A percentile compares a stretch with the other conserved stretches of the same genome.
phyloP scores from a whole-genome alignment of 2,888 invertebrate genomes.

The Rhagonycha fulva region DNA sequence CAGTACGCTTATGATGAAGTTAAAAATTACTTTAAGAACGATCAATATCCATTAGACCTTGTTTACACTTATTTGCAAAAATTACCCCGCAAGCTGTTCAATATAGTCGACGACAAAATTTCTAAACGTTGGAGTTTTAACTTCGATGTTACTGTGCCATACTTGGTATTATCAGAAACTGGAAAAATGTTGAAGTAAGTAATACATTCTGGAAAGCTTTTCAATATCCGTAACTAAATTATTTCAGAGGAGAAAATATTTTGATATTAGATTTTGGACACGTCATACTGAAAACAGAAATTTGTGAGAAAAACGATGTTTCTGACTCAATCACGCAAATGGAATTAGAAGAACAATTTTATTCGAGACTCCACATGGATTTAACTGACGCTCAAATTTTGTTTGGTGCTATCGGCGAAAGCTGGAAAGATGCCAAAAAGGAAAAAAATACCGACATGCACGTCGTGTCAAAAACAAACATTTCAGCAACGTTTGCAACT shows the following conservation, averaged over 20 bases:
- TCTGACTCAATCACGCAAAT: conserved; percentile 79
- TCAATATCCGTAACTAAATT: neutral
- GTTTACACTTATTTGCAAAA: conserved; percentile 13
- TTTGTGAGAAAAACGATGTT: conserved; percentile 69
- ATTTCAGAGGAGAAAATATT: conserved; percentile 67
- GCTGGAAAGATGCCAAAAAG: conserved; percentile 74
- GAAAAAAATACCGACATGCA: conserved; percentile 76
- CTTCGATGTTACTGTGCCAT: conserved; percentile 76
- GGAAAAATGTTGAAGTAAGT: conserved; percentile 70
- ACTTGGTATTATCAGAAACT: conserved; percentile 75
- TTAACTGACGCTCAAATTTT: conserved; percentile 69
- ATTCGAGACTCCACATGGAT: conserved; percentile 74
- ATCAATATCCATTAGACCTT: conserved; percentile 18
- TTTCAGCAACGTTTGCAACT: conserved; percentile 47
- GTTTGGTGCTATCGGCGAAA: conserved; percentile 66
- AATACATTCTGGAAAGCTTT: conserved; percentile 48
- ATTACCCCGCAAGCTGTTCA: conserved; percentile 33
- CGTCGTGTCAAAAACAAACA: conserved; percentile 67
- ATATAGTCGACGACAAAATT: conserved; percentile 41
- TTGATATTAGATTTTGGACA: conserved; percentile 75
- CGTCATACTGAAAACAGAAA: conserved; percentile 70
- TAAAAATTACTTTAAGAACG: conserved; percentile 65
- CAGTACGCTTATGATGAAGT: conserved; percentile 76
- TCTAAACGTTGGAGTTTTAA: conserved; percentile 59
- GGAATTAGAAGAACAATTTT: conserved; percentile 80